Evolutionary conservation across 2,888 invertebrate species (phyloP).

Genomic region (Polyploca ridens): DNA sequence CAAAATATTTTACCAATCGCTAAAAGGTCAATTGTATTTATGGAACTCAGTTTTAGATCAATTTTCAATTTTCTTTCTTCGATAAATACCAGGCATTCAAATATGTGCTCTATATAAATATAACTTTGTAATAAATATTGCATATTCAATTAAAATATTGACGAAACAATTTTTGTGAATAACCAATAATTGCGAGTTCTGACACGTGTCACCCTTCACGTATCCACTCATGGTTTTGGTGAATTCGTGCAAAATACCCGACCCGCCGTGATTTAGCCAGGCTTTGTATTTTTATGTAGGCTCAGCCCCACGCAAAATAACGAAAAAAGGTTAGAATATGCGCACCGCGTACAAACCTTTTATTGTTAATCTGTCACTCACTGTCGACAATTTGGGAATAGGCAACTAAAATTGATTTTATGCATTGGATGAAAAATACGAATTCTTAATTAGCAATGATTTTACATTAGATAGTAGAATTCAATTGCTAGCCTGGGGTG

Average conservation of each 20-base stretch:
- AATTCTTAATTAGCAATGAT: background rate
- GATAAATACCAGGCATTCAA: no score
- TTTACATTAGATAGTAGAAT: background rate
- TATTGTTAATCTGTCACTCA: slow-evolving; percentile 27
- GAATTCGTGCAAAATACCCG: slow-evolving; percentile 47
- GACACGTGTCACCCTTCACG: slow-evolving; percentile 56
- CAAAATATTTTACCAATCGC: slow-evolving; percentile 34
- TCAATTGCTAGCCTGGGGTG: no score
- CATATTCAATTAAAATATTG: slow-evolving; percentile 21
- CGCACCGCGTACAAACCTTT: slow-evolving; percentile 20
- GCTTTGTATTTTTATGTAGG: slow-evolving; percentile 53
- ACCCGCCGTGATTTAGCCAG: slow-evolving; percentile 36
- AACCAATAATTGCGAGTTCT: slow-evolving; percentile 49
- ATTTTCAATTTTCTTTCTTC: no score
- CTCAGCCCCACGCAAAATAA: slow-evolving; percentile 25
- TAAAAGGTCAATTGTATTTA: background rate
- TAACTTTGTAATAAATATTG: background rate
- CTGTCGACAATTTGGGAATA: slow-evolving; percentile 14
- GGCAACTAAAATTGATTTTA: slow-evolving; percentile 16
- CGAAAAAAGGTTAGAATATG: slow-evolving; percentile 32
- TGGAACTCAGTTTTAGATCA: background rate
- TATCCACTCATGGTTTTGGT: slow-evolving; percentile 48
- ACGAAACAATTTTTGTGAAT: slow-evolving; percentile 22
- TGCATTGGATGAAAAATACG: background rate
- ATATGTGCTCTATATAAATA: slow-evolving; percentile 12